Evolutionary conservation across 2,797 vertebrate genomes (phyloP).

Genomic region (Rhynchotus rufescens): DNA sequence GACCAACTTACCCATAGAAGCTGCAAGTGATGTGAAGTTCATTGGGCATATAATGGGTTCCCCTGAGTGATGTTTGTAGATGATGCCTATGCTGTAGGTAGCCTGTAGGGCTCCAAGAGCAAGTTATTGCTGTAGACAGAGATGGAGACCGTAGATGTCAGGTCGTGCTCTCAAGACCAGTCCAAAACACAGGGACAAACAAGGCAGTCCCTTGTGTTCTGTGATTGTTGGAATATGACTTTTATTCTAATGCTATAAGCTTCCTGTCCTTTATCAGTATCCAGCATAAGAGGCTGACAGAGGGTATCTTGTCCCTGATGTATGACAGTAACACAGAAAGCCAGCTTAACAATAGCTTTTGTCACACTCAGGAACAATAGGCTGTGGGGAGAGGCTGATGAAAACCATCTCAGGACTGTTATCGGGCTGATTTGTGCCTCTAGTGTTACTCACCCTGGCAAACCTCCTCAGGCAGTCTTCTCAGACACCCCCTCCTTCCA

Average conservation of each 20-base stretch:
- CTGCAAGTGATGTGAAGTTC: background rate
- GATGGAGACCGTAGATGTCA: background rate
- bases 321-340: background rate
- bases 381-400: background rate
- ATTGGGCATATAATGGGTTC: background rate
- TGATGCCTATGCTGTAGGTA: background rate
- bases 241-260: background rate
- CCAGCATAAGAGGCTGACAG: background rate
- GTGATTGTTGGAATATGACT: background rate
- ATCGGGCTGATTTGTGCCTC: background rate
- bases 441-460: background rate
- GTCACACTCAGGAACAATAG: background rate
- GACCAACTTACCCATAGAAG: background rate
- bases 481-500: conserved; percentile 23
- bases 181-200: background rate
- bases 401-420: background rate
- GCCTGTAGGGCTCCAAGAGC: background rate
- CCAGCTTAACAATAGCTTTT: background rate
- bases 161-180: background rate
- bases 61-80: background rate
- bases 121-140: background rate
- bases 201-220: background rate
- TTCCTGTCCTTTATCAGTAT: background rate
- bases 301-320: background rate
- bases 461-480: background rate